Evolutionary conservation across 53 echinoderm and acorn worm genomes (phyloP).

Genomic region (Holothuria scabra): DNA sequence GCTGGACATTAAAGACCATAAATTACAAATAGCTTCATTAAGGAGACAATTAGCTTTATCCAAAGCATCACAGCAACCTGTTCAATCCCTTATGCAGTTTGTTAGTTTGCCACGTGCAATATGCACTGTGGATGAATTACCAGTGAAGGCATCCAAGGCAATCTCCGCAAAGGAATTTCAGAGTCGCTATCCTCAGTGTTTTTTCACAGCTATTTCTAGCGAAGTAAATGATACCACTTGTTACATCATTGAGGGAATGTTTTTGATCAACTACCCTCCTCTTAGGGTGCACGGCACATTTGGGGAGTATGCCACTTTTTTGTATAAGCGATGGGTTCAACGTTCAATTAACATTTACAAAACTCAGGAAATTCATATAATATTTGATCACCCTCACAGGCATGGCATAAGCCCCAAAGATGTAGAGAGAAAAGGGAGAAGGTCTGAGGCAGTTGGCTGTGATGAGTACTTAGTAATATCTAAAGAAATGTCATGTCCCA

Average conservation of each 20-base stretch:
- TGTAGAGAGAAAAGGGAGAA: constrained; percentile 47
- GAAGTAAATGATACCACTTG: not conserved
- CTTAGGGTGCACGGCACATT: constrained; percentile 2
- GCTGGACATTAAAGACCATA: not conserved
- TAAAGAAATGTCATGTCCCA: constrained; percentile 20
- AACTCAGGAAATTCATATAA: constrained; percentile 51
- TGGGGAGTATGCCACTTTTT: constrained; percentile 15
- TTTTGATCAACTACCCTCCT: constrained; percentile 18
- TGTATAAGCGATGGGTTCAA: constrained; percentile 22
- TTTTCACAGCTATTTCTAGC: too few species aligned
- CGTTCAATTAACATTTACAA: not conserved
- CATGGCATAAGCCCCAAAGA: constrained; percentile 60
- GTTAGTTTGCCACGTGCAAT: too few species aligned
- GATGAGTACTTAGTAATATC: not conserved
- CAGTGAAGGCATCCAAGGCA: constrained; percentile 8
- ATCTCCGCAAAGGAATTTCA: not conserved
- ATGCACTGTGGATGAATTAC: not conserved
- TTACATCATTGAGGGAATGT: constrained; percentile 29
- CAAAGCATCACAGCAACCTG: constrained; percentile 12
- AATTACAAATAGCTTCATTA: constrained; percentile 6
- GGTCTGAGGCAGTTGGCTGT: not conserved
- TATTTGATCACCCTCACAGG: constrained; percentile 62
- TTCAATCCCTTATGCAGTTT: constrained; percentile 8
- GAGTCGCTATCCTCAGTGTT: constrained; percentile 15
- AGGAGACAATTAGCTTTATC: constrained; percentile 20